Evolutionary conservation across 2,888 invertebrate species (phyloP).

Genomic region (Thera britannica): DNA sequence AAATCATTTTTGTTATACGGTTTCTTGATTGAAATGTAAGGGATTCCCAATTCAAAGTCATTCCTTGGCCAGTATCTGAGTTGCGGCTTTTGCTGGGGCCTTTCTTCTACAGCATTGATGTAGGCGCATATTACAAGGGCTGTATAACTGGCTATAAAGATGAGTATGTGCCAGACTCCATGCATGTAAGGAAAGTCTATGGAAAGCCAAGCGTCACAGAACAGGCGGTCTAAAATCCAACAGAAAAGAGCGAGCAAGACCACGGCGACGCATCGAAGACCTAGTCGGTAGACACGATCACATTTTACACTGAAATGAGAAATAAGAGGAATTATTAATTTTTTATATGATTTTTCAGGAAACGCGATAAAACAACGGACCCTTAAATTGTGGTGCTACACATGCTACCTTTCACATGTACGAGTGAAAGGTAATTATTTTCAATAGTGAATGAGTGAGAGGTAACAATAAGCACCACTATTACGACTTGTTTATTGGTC

Average conservation of each 20-base stretch:
- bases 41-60: slow-evolving; percentile 91
- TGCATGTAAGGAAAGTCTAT: slow-evolving; percentile 93
- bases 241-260: slow-evolving; percentile 89
- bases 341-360: too few relatives aligned
- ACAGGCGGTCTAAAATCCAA: slow-evolving; percentile 91
- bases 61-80: slow-evolving; percentile 91
- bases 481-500: too few relatives aligned
- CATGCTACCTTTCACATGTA: too few relatives aligned
- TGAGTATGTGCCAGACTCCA: slow-evolving; percentile 92
- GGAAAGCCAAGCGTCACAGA: slow-evolving; percentile 91
- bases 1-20: slow-evolving; percentile 79
- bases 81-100: slow-evolving; percentile 88
- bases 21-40: slow-evolving; percentile 88
- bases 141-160: slow-evolving; percentile 91
- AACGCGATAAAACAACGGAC: too few relatives aligned
- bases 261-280: slow-evolving; percentile 88
- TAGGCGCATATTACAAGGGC: slow-evolving; percentile 91
- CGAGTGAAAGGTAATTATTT: too few relatives aligned
- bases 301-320: slow-evolving; percentile 82
- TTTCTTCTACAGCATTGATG: slow-evolving; percentile 89
- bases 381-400: too few relatives aligned
- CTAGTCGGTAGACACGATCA: slow-evolving; percentile 88
- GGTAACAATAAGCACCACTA: too few relatives aligned
- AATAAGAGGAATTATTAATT: too few relatives aligned
- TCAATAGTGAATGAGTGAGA: too few relatives aligned